These are phyloP conservation scores for Ariopsis seemanni DNA, from an alignment of 2,113 vertebrate genomes.

Conservation along the genomic window DNA sequence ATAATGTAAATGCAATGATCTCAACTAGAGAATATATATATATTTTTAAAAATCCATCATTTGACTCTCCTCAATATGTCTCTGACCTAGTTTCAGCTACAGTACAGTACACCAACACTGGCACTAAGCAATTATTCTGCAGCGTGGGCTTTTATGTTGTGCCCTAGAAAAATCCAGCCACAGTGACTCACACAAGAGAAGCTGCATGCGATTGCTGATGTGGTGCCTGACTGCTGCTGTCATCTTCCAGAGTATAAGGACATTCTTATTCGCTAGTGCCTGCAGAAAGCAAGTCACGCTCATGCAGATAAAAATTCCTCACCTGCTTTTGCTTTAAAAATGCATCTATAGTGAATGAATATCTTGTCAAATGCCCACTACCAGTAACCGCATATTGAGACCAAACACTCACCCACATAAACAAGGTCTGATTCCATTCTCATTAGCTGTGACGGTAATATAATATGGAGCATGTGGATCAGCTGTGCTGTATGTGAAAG, in stretches of 20 bases:
- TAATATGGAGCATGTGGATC: not conserved
- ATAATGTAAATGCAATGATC: not conserved
- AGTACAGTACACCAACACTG: not conserved
- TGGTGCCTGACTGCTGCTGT: constrained; percentile 33
- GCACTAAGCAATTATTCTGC: not conserved
- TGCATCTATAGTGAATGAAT: not conserved
- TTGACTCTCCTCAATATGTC: constrained; percentile 1
- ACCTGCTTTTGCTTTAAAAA: not conserved
- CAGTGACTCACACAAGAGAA: constrained; percentile 30
- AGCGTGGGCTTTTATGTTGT: not conserved
- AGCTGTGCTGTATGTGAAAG: constrained; percentile 36
- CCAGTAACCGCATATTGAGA: not conserved
- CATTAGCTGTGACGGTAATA: constrained; percentile 34
- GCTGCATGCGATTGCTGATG: constrained; percentile 23
- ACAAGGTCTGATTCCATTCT: constrained; percentile 22
- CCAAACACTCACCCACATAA: constrained; percentile 50
- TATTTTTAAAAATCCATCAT: not conserved
- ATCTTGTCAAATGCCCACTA: not conserved
- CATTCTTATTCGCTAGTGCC: not conserved
- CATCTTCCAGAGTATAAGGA: not conserved
- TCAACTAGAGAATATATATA: not conserved
- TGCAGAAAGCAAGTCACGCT: not conserved
- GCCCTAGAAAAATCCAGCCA: not conserved
- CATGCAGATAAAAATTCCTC: not conserved
- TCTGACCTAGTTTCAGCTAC: constrained; percentile 7